Conservation (phyloP, 2,888 invertebrate species). For the Apeira syringaria region DNA sequence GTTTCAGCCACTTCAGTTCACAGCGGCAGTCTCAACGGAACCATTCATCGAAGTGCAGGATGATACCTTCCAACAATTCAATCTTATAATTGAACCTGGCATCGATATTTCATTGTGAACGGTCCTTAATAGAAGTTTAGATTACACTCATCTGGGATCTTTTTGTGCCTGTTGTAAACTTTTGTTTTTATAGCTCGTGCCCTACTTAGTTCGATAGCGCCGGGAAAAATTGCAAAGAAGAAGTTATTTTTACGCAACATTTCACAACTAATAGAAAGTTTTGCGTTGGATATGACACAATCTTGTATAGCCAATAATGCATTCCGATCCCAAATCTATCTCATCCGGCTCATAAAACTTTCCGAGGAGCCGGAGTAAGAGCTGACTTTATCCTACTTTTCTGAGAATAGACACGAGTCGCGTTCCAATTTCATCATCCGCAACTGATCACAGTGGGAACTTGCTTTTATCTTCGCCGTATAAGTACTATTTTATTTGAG, state of each 20-base stretch:
- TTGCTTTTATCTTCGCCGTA: slow-evolving; percentile 19
- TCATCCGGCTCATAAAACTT: slow-evolving; percentile 73
- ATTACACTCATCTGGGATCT: slow-evolving; percentile 7
- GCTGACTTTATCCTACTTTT: slow-evolving; percentile 59
- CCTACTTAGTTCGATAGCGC: background rate
- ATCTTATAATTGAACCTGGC: slow-evolving; percentile 20
- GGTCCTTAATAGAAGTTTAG: slow-evolving; percentile 14
- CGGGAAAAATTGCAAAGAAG: slow-evolving; percentile 15
- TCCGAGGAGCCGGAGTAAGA: slow-evolving; percentile 53
- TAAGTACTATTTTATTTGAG: slow-evolving; percentile 16
- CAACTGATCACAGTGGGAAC: slow-evolving; percentile 24
- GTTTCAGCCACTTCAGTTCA: slow-evolving; percentile 49
- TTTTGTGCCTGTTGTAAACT: slow-evolving; percentile 12
- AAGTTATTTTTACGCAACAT: slow-evolving; percentile 32
- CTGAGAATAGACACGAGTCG: slow-evolving; percentile 44
- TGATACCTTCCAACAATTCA: slow-evolving; percentile 19
- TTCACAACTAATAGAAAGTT: slow-evolving; percentile 35
- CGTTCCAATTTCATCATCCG: slow-evolving; percentile 41
- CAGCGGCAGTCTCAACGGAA: slow-evolving; percentile 27
- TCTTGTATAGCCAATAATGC: slow-evolving; percentile 71
- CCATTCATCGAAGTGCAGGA: slow-evolving; percentile 23
- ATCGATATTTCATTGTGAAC: slow-evolving; percentile 20
- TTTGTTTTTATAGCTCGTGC: slow-evolving; percentile 18
- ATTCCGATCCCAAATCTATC: slow-evolving; percentile 67
- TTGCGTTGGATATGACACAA: slow-evolving; percentile 51